These are phyloP conservation scores for Choloepus didactylus DNA, from an alignment of 2,797 vertebrate species.

Conservation along the genomic window DNA sequence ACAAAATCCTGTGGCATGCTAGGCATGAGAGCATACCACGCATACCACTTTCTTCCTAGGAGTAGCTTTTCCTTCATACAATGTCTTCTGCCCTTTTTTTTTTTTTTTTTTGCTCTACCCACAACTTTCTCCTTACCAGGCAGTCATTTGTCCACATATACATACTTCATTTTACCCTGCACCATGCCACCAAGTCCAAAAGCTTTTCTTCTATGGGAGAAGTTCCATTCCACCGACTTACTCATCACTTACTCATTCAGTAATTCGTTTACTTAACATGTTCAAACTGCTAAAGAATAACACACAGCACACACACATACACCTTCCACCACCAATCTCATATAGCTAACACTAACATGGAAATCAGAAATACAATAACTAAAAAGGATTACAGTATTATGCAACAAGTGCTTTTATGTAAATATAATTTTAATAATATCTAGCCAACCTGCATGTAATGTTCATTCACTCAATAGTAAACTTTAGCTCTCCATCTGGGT, in stretches of 20 bases:
- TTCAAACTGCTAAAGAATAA: neutral
- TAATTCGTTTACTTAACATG: constrained; percentile 17
- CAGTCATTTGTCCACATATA: fast-evolving
- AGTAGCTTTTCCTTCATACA: neutral
- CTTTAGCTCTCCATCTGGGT: neutral
- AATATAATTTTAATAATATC: neutral
- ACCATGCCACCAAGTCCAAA: neutral
- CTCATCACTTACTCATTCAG: neutral
- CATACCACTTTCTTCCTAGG: neutral
- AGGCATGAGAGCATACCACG: neutral
- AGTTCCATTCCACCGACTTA: neutral
- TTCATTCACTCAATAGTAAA: constrained; percentile 1
- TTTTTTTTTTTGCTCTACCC: neutral
- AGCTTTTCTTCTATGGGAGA: neutral
- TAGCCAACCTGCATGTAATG: neutral
- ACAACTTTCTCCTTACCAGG: neutral
- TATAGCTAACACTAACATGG: neutral
- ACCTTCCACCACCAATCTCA: neutral
- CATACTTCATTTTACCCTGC: neutral
- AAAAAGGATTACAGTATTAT: neutral
- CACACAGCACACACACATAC: neutral
- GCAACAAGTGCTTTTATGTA: neutral
- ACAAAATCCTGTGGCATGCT: fast-evolving
- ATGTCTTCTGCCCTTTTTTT: too few species aligned
- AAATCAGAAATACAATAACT: neutral